A percentile compares a stretch with the other conserved stretches of the same genome.
phyloP scores from a whole-genome alignment of 2,888 invertebrate genomes.

The Pandemis cinnamomeana region DNA sequence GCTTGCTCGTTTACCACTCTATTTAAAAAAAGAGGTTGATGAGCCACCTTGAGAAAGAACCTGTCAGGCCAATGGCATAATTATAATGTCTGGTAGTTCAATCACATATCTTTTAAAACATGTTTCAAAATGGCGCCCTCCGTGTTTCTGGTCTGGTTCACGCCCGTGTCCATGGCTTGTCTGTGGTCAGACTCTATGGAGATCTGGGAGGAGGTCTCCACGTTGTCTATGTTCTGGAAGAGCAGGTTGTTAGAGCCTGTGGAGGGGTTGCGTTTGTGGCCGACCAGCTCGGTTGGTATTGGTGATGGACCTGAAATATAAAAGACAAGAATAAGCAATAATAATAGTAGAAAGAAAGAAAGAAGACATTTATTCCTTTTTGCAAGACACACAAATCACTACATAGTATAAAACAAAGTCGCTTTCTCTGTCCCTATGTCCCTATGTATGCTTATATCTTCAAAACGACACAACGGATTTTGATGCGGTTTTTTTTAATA shows the following conservation, averaged over 20 bases:
- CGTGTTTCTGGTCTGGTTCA: constrained; percentile 76
- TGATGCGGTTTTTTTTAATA: too few relatives aligned
- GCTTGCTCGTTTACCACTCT: too few relatives aligned
- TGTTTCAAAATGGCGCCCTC: constrained; percentile 80
- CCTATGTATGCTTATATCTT: too few relatives aligned
- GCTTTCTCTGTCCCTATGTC: too few relatives aligned
- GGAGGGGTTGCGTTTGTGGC: constrained; percentile 71
- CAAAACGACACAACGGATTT: too few relatives aligned
- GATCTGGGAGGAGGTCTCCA: constrained; percentile 66
- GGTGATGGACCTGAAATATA: constrained; percentile 63
- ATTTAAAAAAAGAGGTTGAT: too few relatives aligned
- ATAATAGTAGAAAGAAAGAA: too few relatives aligned
- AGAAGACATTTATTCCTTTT: too few relatives aligned
- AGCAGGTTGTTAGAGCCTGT: constrained; percentile 75
- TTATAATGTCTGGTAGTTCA: neutral
- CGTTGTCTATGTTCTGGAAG: constrained; percentile 68
- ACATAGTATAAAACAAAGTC: too few relatives aligned
- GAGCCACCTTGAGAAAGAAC: too few relatives aligned
- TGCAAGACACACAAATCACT: too few relatives aligned
- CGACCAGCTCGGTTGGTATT: constrained; percentile 48
- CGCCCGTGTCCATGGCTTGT: constrained; percentile 67
- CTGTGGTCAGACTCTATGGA: constrained; percentile 64
- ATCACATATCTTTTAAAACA: constrained; percentile 75
- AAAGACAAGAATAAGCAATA: neutral
- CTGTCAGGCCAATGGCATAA: too few relatives aligned